Base-by-base conservation (phyloP, 2,113 vertebrate species). In the Ginglymostoma cirratum region DNA sequence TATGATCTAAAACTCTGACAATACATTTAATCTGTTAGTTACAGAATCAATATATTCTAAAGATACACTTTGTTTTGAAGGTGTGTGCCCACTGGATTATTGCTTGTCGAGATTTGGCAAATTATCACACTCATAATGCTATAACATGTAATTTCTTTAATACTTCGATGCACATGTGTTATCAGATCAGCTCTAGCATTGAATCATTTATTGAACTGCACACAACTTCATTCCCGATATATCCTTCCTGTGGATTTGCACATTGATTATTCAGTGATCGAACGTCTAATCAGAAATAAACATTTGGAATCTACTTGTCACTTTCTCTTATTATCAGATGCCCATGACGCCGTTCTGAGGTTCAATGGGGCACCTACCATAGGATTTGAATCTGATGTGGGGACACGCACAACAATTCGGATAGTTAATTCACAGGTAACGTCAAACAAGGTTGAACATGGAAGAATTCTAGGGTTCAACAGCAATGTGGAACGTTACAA, bases 361-460 rank as follows among this genome's bases (percentile, higher is more conserved):
- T 98, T 98, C 97, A 98, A 98, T 27, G 97, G 97, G 19, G 98
- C 98, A 52, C 98, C 98, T 87, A 96, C 96, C 95, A 96, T 95
- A 70, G 98, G 97, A 12, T 98, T 97, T 96, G 96, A 98, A 15
- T 96, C 96, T 80, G 98, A 98, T 19, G 98, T 98, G 87, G 98
- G 98, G 17, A 97, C 96, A 12, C 98, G 98, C 97, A 98, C 98
- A 8, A 98, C 98, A 34, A 93, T 98, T 96, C 98, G 98, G 42
- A 97, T 98, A 8, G 95, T 98, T 95, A 98, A 98, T 96, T 98
- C 98, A 24, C 98, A 98, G 98, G 98, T 98, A 97, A 97, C 96
- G 38, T 67, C 42, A 0, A 95, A 70, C 67, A 30, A 95, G 94
- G 30, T 52, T 48, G 69, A 45, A 90, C 30, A 2, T 90, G 87